Base-by-base conservation (phyloP, 2,888 invertebrate genomes). In the Clistopyga incitator region DNA sequence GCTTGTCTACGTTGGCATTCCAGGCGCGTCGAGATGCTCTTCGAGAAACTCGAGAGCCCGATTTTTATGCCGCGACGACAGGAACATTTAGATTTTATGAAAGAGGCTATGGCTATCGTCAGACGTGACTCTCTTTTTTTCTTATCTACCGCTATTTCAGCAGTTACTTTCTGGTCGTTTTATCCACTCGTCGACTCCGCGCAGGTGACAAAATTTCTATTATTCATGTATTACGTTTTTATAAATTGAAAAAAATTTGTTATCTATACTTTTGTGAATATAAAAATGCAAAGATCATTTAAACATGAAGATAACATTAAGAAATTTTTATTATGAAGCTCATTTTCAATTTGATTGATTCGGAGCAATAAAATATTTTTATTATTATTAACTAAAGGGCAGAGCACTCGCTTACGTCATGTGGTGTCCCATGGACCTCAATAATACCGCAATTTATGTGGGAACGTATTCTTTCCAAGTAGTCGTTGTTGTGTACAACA, bases 391-490 rank as follows among this genome's bases (percentile, higher is more conserved):
- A 56, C 6, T 18, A 10, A 29, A 85, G 82, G 65, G 29, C 6
- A 76, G 77, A 15, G 65, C 80, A 74, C 71, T 85, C 38, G 81
- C 85, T 3, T 79, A 82, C 3, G 77, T 87, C 71, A 90, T 88
- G 6, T 92, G 94, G 94, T 94, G 94, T 81, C 95, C 95, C 0
- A 94, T 94, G 85, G 91, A 94, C 82, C 93, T 93, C 0, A 89
- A 92, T 0, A 87, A 85, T 72, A 93, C 93, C 0, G 94, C 94
- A 8, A 87, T 87, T 13, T 94, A 93, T 88, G 94, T 94, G 88
- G 78, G 94, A 34, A 94, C 94, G 0, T 94, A 94, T 87, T 81
- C 91, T 0, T 95, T 95, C 86, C 95, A 95, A 88, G 92, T 94
- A 1, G 87, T 92, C 0, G 94, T 94, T 0, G 91, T 95, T 11